Conservation (phyloP, 2,797 vertebrate genomes). For the Kryptopterus vitreolus region DNA sequence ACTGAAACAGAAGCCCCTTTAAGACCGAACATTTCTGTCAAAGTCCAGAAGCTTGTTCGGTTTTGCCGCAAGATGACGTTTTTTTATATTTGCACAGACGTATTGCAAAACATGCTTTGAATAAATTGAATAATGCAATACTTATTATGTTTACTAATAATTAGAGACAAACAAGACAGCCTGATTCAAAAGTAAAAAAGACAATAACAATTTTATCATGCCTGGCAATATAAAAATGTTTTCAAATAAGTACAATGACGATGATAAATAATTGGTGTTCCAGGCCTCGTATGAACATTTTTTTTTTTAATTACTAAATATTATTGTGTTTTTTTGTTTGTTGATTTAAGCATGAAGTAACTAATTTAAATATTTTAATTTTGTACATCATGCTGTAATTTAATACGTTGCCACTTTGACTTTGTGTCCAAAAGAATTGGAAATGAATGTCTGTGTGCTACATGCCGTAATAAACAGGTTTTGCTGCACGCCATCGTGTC, state of each 20-base stretch:
- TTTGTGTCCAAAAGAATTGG: slow-evolving; percentile 31
- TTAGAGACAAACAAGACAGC: not conserved
- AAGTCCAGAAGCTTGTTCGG: slow-evolving; percentile 12
- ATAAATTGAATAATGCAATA: not conserved
- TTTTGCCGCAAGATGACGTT: not conserved
- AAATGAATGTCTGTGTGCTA: slow-evolving; percentile 32
- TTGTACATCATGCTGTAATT: slow-evolving; percentile 30
- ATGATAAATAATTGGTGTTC: not conserved
- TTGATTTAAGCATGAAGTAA: slow-evolving; percentile 33
- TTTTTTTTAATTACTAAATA: not conserved
- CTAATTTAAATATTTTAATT: slow-evolving; percentile 39
- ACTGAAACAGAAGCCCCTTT: slow-evolving; percentile 6
- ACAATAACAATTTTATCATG: not conserved
- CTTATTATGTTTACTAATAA: not conserved
- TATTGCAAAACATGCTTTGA: not conserved
- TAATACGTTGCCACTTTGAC: slow-evolving; percentile 22
- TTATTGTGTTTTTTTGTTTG: not conserved
- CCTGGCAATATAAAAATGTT: not conserved
- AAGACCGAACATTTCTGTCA: not conserved
- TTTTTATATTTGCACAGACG: slow-evolving; percentile 14
- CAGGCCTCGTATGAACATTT: slow-evolving; percentile 11
- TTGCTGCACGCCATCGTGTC: not conserved
- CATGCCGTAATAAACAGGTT: slow-evolving; percentile 29
- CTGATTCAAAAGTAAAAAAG: not conserved
- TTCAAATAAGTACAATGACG: not conserved